Evolutionary conservation across 1,140 invertebrate species (phyloP).

Genomic region (Drosophila repleta): DNA sequence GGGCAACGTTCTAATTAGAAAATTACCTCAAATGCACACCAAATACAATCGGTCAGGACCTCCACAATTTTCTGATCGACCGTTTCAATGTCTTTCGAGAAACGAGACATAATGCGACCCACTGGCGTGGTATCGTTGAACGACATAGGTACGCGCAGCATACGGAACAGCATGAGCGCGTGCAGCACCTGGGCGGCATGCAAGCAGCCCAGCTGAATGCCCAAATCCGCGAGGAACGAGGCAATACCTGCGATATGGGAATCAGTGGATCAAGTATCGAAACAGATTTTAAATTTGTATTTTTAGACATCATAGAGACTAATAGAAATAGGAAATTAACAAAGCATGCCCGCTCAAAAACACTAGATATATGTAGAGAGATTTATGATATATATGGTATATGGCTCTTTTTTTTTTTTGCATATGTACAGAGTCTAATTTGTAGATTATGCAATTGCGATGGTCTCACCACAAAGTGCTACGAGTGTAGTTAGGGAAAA

Average conservation of each 20-base stretch:
- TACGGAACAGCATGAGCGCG: slow-evolving; percentile 88
- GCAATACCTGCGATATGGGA: slow-evolving; percentile 84
- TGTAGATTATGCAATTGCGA: neutral
- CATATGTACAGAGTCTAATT: slow-evolving; percentile 27
- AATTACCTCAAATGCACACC: slow-evolving; percentile 92
- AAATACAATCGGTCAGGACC: slow-evolving; percentile 89
- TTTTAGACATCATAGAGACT: slow-evolving; percentile 9
- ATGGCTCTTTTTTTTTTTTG: neutral
- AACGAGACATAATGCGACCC: slow-evolving; percentile 94
- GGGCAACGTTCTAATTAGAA: slow-evolving; percentile 9
- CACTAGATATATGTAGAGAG: slow-evolving; percentile 12
- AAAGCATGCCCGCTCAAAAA: slow-evolving; percentile 53
- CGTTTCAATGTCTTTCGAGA: slow-evolving; percentile 91
- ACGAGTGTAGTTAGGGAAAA: slow-evolving; percentile 31
- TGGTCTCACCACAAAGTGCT: slow-evolving; percentile 47
- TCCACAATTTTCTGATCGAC: slow-evolving; percentile 90
- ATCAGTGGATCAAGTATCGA: slow-evolving; percentile 21
- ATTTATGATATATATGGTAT: slow-evolving; percentile 12
- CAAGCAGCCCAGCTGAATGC: slow-evolving; percentile 89
- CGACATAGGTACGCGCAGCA: slow-evolving; percentile 90
- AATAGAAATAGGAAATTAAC: slow-evolving; percentile 11
- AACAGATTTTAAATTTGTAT: neutral
- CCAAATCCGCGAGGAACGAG: slow-evolving; percentile 88
- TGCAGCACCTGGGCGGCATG: slow-evolving; percentile 91
- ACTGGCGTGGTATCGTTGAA: slow-evolving; percentile 96